Base-by-base conservation (phyloP, 2,113 vertebrate species). In the Orycteropus afer region DNA sequence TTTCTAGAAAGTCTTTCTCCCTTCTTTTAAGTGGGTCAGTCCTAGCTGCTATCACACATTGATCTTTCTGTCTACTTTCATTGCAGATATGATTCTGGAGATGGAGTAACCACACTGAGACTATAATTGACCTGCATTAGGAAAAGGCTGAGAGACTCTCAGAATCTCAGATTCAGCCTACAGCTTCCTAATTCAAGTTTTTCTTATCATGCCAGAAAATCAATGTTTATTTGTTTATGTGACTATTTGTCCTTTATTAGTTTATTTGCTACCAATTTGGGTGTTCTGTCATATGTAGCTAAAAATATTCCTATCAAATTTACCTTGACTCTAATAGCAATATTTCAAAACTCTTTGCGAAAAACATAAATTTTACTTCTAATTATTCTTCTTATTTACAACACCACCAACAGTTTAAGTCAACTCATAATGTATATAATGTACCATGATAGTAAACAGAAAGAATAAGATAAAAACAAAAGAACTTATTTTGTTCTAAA, bases 291-390 rank as follows among this genome's bases (percentile, higher is more conserved):
- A 49, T 63, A 55, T 82, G 45, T 59, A 57, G 22, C 25, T 18
- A 20, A 37, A 89, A 65, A 2, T 51, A 67, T 2, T 57, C n/a
- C 13, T 69, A 69, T 78, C 23, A 53, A 76, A 79, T 76, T 88
- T 88, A 76, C 40, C 63, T 85, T 88, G 76, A 61, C 40, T 90
- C 20, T 83, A 47, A 15, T 88, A 80, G 42, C 37, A 92, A 78
- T 2, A 65, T 78, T 67, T 83, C 20, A 83, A 78, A 32, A 49
- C 25, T n/a, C 89, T 76, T 67, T 71, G 6, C 45, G 10, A 55
- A 89, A 40, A 74, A 53, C 2, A 14, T 34, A 80, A 85, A 10
- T 63, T 1, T 82, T 69, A 69, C 3, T 77, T 74, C 25, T 91
- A n/a, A 83, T 23, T 90, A 22, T 49, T 82, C 17, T 83, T 74